A percentile compares a stretch with the other conserved stretches of the same genome.
These are phyloP conservation scores for Labrus mixtus DNA, from an alignment of 2,113 vertebrate genomes.

Conservation along the genomic window DNA sequence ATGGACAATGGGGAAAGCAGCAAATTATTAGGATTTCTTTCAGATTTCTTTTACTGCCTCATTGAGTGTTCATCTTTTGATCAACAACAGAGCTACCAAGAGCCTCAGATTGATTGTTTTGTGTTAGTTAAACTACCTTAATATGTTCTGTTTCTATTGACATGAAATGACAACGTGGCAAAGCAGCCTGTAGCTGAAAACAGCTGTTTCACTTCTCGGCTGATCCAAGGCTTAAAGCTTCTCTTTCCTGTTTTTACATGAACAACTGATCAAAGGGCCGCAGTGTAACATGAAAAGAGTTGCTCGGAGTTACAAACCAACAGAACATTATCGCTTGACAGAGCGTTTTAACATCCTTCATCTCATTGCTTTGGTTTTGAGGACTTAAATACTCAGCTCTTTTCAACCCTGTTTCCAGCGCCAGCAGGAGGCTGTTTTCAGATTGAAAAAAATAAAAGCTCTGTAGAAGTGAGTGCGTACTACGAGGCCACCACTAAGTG, in stretches of 20 bases:
- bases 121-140: no score
- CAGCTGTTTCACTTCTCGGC: neutral
- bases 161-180: no score
- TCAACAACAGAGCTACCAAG: no score
- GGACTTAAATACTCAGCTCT: neutral
- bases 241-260: neutral
- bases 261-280: neutral
- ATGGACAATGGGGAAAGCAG: no score
- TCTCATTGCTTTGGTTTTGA: conserved; percentile 9
- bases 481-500: neutral
- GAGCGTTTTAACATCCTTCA: conserved; percentile 1
- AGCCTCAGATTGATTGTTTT: no score
- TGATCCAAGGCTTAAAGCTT: neutral
- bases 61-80: no score
- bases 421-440: neutral
- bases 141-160: no score
- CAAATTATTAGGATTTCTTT: no score
- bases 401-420: neutral
- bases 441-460: neutral
- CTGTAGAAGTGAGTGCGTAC: neutral
- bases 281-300: neutral
- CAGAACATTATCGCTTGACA: neutral
- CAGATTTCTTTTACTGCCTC: no score
- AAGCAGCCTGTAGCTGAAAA: neutral
- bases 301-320: neutral